Percentiles rank a stretch among this genome's conserved stretches.
Evolutionary conservation across 1,140 invertebrate genomes (phyloP).

Genomic region (Drosophila cardini): DNA sequence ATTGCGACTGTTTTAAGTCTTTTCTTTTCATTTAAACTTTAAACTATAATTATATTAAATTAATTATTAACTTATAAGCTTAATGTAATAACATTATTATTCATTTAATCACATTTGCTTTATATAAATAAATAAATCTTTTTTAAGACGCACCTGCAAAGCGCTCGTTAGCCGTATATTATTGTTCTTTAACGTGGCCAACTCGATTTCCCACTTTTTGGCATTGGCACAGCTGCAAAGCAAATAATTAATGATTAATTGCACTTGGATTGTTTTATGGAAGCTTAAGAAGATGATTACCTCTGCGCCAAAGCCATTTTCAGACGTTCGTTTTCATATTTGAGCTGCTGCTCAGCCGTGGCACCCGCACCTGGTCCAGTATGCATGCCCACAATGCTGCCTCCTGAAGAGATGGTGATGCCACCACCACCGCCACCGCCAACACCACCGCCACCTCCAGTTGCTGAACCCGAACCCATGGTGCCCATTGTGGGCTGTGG

Average conservation of each 20-base stretch:
- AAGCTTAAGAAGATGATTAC: constrained; percentile 85
- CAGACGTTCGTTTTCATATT: constrained; percentile 98
- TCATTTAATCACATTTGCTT: too few species aligned
- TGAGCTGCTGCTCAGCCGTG: constrained; percentile 93
- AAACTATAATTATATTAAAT: too few species aligned
- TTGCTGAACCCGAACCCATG: constrained; percentile 27
- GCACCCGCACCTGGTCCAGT: constrained; percentile 78
- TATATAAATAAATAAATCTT: too few species aligned
- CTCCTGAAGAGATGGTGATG: constrained; percentile 75
- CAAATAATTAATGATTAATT: neutral
- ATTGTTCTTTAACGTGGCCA: constrained; percentile 98
- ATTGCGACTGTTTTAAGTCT: too few species aligned
- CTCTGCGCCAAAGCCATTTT: constrained; percentile 98
- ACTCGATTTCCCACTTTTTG: constrained; percentile 99
- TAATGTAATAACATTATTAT: too few species aligned
- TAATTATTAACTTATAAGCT: too few species aligned
- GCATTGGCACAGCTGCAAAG: constrained; percentile 95
- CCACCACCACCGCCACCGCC: constrained; percentile 46
- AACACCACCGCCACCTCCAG: constrained; percentile 36
- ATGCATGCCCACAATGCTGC: constrained; percentile 78
- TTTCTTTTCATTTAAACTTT: too few species aligned
- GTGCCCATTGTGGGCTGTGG: constrained; percentile 60
- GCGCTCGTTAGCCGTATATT: constrained; percentile 97
- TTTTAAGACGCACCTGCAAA: constrained; percentile 87
- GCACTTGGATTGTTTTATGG: neutral